Percentiles rank a stretch among this genome's conserved stretches.
These are phyloP conservation scores for Mantis religiosa DNA, from an alignment of 2,888 invertebrate species.

Conservation along the genomic window DNA sequence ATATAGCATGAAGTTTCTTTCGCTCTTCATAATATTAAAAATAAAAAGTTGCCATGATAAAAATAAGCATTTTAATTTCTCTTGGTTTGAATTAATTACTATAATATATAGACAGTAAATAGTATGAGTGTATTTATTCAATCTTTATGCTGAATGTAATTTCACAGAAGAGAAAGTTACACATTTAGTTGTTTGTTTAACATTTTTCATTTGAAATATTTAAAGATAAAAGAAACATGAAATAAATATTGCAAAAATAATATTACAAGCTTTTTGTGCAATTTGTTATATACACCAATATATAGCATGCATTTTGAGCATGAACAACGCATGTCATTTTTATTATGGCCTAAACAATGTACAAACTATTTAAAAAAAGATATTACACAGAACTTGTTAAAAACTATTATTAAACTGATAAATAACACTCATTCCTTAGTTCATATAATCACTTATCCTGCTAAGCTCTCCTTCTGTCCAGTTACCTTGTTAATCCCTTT, in stretches of 20 bases:
- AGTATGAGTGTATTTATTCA: neutral
- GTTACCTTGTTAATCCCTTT: neutral
- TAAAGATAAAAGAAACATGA: neutral
- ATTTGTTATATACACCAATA: neutral
- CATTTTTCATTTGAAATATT: neutral
- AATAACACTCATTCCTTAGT: neutral
- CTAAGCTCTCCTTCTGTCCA: neutral
- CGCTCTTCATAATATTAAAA: neutral
- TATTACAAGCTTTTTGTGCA: neutral
- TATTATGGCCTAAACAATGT: conserved; percentile 11
- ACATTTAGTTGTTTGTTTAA: neutral
- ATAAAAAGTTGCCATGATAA: neutral
- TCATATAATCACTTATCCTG: neutral
- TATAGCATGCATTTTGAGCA: conserved; percentile 5
- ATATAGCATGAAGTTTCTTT: neutral
- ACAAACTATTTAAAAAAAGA: neutral
- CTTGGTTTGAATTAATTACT: neutral
- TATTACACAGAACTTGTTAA: neutral
- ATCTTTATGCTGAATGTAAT: neutral
- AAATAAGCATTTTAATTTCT: neutral
- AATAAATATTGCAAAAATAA: neutral
- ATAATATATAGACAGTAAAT: neutral
- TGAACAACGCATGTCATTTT: neutral
- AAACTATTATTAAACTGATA: neutral
- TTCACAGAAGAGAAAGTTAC: neutral